Evolutionary conservation across 2,888 invertebrate species (phyloP).

Genomic region (Miltochrista miniata): DNA sequence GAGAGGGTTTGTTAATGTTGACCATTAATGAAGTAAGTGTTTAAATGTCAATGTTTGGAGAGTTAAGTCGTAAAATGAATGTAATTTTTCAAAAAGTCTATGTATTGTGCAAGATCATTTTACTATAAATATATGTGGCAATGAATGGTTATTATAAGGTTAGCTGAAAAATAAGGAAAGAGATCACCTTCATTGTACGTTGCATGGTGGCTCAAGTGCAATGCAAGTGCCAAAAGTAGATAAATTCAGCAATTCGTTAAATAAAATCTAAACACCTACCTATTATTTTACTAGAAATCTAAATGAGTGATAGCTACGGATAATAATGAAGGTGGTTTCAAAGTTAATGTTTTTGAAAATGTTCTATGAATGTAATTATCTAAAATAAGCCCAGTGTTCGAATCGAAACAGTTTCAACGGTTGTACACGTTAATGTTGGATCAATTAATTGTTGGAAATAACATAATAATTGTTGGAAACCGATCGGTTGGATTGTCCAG

Average conservation of each 20-base stretch:
- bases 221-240: neutral
- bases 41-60: neutral
- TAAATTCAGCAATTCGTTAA: neutral
- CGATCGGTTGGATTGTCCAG: constrained; percentile 62
- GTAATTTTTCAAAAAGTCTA: constrained; percentile 27
- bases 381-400: constrained; percentile 60
- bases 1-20: constrained; percentile 25
- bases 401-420: constrained; percentile 54
- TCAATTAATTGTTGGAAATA: constrained; percentile 49
- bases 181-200: constrained; percentile 26
- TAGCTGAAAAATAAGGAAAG: constrained; percentile 23
- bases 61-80: constrained; percentile 7
- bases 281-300: no score
- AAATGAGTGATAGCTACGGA: neutral
- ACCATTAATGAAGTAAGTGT: constrained; percentile 1
- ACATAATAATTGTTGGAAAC: constrained; percentile 35
- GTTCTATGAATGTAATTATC: constrained; percentile 52
- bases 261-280: no score
- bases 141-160: constrained; percentile 27
- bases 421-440: constrained; percentile 54
- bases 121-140: constrained; percentile 12
- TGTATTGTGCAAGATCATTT: constrained; percentile 25
- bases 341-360: constrained; percentile 56
- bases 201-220: constrained; percentile 3
- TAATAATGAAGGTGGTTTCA: constrained; percentile 29